Evolutionary conservation across 2,888 invertebrate genomes (phyloP), one percentile per base, ranked within the genome.

Genomic region (Alloscopus bannaensis): DNA sequence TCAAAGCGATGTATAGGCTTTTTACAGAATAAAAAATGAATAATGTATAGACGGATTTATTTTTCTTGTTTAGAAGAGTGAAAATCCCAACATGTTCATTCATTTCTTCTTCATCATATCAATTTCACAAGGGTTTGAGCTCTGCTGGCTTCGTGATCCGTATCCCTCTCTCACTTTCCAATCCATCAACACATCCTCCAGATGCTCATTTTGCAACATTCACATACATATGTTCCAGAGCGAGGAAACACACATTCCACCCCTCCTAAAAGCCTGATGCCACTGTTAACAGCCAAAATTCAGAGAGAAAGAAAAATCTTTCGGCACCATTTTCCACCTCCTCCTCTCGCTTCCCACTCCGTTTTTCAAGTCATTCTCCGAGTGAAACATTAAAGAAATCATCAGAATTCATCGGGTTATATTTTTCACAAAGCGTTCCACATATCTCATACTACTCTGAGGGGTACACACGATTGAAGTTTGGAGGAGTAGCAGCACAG

Each of bases 11-110:
- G n/a, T n/a, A n/a, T n/a, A n/a, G n/a, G n/a, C n/a, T 36, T 36
- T 36, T 36, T 36, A 36, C 13, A 36, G 6, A 36, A 36, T 3
- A 69, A 36, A 55, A 55, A 52, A 72, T 72, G 64, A 72, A 72
- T 72, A 72, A 72, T 72, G 72, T 64, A n/a, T n/a, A 72, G 22
- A 36, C 52, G 64, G 64, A 64, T 72, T 72, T 72, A 72, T 72
- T 64, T 64, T 64, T 72, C 72, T 55, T 72, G 55, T 40, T 47
- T 36, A 26, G 26, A 22, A 18, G 20, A 62, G 13, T 16, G 20
- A 40, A 60, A 59, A 45, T 20, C 20, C 42, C 22, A 18, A 57
- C 26, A 60, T 59, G 26, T 45, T 69, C 57, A 29, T 36, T 45
- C 24, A 29, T 50, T 31, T 18, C 13, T 52, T 52, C 24, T 28